These are phyloP conservation scores for Triplophysa rosa DNA, from an alignment of 2,113 vertebrate genomes.

Conservation along the genomic window DNA sequence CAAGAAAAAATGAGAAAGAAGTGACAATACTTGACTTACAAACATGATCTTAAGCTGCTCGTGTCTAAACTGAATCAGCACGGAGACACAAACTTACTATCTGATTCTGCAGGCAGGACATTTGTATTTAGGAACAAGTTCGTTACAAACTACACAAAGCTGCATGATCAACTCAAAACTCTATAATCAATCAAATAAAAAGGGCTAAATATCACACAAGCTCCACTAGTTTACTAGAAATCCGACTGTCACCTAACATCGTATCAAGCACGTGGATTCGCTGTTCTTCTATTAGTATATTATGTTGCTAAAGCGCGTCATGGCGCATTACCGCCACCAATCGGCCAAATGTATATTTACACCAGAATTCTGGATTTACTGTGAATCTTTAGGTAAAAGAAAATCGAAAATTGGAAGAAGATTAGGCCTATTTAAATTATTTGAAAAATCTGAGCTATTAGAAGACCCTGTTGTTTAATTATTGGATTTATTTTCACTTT, in stretches of 20 bases:
- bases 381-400: no score
- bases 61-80: no score
- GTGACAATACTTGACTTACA: background rate
- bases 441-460: no score
- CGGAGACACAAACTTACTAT: conserved; percentile 71
- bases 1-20: conserved; percentile 12
- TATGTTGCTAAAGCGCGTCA: background rate
- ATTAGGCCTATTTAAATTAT: no score
- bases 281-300: background rate
- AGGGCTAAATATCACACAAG: background rate
- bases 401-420: no score
- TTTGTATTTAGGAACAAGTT: conserved; percentile 71
- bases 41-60: background rate
- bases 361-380: no score
- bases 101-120: conserved; percentile 73
- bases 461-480: no score
- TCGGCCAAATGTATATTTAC: no score
- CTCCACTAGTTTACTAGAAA: background rate
- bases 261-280: background rate
- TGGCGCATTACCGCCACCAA: no score
- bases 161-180: conserved; percentile 59
- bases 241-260: background rate
- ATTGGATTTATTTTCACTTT: no score
- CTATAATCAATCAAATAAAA: background rate
- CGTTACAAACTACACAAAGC: conserved; percentile 71